Base-by-base conservation (phyloP, 2,113 vertebrate genomes). In the Glareola pratincola region DNA sequence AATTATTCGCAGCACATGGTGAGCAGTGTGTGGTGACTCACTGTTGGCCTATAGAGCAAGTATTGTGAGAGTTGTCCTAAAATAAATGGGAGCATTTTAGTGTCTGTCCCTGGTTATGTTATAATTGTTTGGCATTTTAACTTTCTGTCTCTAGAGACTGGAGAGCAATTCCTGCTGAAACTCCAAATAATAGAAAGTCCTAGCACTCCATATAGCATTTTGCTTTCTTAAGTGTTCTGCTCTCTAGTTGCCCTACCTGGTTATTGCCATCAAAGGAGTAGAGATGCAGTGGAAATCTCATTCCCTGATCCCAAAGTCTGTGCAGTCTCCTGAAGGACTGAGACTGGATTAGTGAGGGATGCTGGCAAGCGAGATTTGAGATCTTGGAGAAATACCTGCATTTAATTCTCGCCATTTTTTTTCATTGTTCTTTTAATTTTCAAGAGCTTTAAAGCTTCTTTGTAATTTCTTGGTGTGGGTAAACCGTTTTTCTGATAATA, bases 121-220 rank as follows among this genome's bases (percentile, higher is more conserved):
- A 37, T 74, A 85, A 89, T 63, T 67, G 37, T 92, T 84, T 89
- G 91, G 89, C 87, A 85, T 91, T 94, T 91, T 85, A 89, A 76
- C 69, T 89, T 91, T 84, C 77, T 91, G 66, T 36, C 77, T 90
- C 18, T 43, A 60, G 84, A 87, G 56, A 63, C 54, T 62, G 43
- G 72, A 85, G 79, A 92, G 91, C 75, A 37, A 66, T 60, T 95
- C 36, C 53, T 90, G 75, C 88, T 93, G 79, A 77, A 88, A 36
- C 15, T 32, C 48, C 39, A 66, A 88, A 48, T 45, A 24, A 59
- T 16, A 71, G 63, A 60, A 80, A 84, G 59, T 36, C 72, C 14
- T 39, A 54, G 36, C 29, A 12, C 53, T 69, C 64, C 13, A 1
- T 29, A 8, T 11, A 48, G 56, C 43, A 17, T 47, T 67, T 48